Evolutionary conservation across 2,888 invertebrate genomes (phyloP).

Genomic region (Sarcophaga caerulescens): DNA sequence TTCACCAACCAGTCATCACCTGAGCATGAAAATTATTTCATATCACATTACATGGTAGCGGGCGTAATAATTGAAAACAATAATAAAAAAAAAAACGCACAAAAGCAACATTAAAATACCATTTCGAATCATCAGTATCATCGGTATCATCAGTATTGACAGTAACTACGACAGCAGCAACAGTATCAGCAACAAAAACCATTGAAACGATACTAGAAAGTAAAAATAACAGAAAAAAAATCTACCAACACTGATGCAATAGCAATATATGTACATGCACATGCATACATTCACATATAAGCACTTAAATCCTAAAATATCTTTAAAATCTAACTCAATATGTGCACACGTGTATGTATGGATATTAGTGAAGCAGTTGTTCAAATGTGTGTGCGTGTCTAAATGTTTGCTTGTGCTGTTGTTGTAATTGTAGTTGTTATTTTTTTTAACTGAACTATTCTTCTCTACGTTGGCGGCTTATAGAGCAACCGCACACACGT

Average conservation of each 20-base stretch:
- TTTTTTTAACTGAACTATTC: conserved; percentile 60
- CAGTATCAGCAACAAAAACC: neutral
- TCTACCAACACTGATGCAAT: neutral
- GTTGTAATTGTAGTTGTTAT: conserved; percentile 16
- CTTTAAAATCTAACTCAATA: conserved; percentile 35
- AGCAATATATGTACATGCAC: too few species aligned
- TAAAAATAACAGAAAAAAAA: neutral
- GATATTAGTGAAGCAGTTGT: conserved; percentile 45
- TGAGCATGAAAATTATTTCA: neutral
- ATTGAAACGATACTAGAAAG: neutral
- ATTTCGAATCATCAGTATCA: neutral
- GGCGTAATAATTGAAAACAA: neutral
- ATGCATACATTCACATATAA: too few species aligned
- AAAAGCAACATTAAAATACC: neutral
- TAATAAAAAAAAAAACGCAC: neutral
- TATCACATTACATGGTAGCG: neutral
- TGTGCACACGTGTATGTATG: too few species aligned
- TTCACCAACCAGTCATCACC: neutral
- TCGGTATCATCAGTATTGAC: neutral
- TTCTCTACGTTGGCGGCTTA: conserved; percentile 73
- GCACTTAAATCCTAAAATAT: too few species aligned
- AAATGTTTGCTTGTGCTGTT: conserved; percentile 21
- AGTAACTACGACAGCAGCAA: neutral
- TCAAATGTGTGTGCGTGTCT: conserved; percentile 65
- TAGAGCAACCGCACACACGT: conserved; percentile 70